Evolutionary conservation across 2,797 vertebrate genomes (phyloP).

Genomic region (Onychomys torridus): DNA sequence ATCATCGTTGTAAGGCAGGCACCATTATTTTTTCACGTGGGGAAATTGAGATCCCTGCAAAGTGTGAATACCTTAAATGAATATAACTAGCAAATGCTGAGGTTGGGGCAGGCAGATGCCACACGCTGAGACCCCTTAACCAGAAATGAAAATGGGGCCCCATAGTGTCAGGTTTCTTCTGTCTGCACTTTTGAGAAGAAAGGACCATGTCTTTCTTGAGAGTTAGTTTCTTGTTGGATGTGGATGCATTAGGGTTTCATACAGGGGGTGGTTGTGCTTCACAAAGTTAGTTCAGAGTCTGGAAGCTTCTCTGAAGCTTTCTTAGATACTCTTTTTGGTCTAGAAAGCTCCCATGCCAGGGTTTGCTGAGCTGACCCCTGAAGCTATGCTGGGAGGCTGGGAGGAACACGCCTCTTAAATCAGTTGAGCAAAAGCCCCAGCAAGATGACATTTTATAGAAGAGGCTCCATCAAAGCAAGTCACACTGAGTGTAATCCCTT

Average conservation of each 20-base stretch:
- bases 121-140: neutral
- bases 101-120: neutral
- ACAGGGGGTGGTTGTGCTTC: neutral
- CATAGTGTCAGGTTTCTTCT: neutral
- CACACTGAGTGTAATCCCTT: constrained; percentile 74
- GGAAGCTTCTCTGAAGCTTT: constrained; percentile 22
- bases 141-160: neutral
- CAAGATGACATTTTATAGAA: constrained; percentile 76
- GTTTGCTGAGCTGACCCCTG: neutral
- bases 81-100: neutral
- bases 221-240: neutral
- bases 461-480: constrained; percentile 68
- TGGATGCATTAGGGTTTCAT: neutral
- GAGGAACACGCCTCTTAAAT: constrained; percentile 58
- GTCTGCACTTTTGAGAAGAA: neutral
- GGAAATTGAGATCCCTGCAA: neutral
- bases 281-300: neutral
- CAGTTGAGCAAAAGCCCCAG: constrained; percentile 55
- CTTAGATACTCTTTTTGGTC: neutral
- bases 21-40: neutral
- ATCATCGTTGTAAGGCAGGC: neutral
- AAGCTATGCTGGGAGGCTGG: neutral
- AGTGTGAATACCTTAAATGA: neutral
- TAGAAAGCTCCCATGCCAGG: neutral
- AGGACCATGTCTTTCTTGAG: neutral